Conservation (phyloP, 2,797 vertebrate genomes). For the Notolabrus celidotus region DNA sequence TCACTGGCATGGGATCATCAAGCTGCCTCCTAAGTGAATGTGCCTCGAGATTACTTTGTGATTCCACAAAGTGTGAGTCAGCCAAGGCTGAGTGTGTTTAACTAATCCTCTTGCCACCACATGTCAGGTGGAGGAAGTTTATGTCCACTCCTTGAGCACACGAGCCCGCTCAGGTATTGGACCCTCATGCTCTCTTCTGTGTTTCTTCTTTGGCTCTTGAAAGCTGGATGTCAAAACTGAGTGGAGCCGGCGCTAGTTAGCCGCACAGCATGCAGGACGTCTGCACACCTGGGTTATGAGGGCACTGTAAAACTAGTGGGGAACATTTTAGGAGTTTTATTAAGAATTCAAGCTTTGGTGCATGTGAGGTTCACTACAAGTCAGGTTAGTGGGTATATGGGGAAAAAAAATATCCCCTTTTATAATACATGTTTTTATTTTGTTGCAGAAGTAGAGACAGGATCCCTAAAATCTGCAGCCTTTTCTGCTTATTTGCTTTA, state of each 20-base stretch:
- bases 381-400: background rate
- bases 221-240: conserved; percentile 64
- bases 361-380: conserved; percentile 1
- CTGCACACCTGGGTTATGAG: conserved; percentile 52
- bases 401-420: background rate
- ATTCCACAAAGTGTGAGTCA: conserved; percentile 76
- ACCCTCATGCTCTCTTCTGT: conserved; percentile 35
- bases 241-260: conserved; percentile 22
- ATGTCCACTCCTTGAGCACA: conserved; percentile 69
- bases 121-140: conserved; percentile 70
- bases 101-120: conserved; percentile 64
- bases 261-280: conserved; percentile 22
- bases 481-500: too few species aligned
- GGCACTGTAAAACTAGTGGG: conserved; percentile 11
- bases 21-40: conserved; percentile 80
- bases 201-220: conserved; percentile 57
- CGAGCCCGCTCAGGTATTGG: conserved; percentile 65
- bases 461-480: background rate
- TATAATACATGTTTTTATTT: conserved; percentile 1
- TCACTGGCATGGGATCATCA: conserved; percentile 83
- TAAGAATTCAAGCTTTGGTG: conserved; percentile 16
- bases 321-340: conserved; percentile 2
- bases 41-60: conserved; percentile 79
- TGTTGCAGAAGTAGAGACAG: background rate
- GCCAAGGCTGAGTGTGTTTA: conserved; percentile 66